phyloP scores from a whole-genome alignment of 2,113 vertebrate species.

The Carassius gibelio region DNA sequence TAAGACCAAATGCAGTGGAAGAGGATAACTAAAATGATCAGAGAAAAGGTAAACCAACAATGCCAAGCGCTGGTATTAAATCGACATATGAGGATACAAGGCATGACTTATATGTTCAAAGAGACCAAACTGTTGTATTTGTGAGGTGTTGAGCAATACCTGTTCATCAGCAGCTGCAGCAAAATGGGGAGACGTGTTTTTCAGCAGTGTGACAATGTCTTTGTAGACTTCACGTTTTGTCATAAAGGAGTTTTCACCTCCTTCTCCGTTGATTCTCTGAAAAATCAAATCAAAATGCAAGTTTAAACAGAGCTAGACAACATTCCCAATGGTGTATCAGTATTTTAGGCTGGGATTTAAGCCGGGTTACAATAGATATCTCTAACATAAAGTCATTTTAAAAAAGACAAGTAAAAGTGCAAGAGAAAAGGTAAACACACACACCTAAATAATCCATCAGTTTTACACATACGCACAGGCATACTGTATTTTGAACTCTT shows the following conservation, averaged over 20 bases:
- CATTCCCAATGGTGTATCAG: neutral
- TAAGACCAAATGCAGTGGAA: neutral
- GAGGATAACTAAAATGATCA: conserved; percentile 12
- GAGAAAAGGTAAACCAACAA: neutral
- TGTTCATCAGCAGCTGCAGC: conserved; percentile 79
- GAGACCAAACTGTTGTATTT: neutral
- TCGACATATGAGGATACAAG: neutral
- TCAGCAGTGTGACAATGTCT: conserved; percentile 85
- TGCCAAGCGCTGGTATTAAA: neutral
- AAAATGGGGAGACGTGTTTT: conserved; percentile 80
- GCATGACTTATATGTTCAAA: neutral
- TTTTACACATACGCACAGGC: conserved; percentile 9
- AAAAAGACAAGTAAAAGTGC: too few species aligned
- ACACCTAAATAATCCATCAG: neutral
- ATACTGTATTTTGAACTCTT: neutral
- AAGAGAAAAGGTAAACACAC: neutral
- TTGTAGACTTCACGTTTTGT: conserved; percentile 78
- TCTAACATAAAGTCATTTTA: too few species aligned
- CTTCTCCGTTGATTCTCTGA: conserved; percentile 78
- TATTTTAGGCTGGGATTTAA: neutral
- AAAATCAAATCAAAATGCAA: conserved; percentile 53
- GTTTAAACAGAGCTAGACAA: conserved; percentile 27
- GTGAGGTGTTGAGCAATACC: conserved; percentile 65
- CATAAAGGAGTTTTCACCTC: conserved; percentile 75
- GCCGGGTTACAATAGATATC: neutral